Evolutionary conservation across 2,888 invertebrate species (phyloP).

Genomic region (Sphinx pinastri): DNA sequence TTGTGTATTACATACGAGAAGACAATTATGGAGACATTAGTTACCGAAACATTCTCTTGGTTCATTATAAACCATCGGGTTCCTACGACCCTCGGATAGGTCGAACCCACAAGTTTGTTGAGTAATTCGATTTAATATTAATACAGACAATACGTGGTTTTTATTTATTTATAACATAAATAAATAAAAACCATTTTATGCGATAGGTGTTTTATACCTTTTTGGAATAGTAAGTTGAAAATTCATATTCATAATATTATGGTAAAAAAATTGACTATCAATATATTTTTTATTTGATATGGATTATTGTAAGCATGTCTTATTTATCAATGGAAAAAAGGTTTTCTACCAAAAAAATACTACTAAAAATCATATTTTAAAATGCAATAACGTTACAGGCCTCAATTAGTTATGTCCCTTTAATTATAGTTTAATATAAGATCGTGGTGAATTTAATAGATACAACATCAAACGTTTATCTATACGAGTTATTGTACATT

Average conservation of each 20-base stretch:
- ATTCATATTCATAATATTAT: too few relatives aligned
- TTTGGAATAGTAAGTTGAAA: too few relatives aligned
- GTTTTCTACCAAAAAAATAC: too few relatives aligned
- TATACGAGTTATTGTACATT: conserved; percentile 71
- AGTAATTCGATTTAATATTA: conserved; percentile 53
- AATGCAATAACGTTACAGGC: background rate
- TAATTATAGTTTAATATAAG: background rate
- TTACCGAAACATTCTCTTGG: conserved; percentile 54
- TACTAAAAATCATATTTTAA: too few relatives aligned
- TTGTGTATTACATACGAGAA: conserved; percentile 40
- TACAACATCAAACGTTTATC: conserved; percentile 50
- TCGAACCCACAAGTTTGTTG: conserved; percentile 45
- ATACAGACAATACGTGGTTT: background rate
- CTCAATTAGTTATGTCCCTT: background rate
- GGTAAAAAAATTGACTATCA: too few relatives aligned
- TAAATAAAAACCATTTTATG: too few relatives aligned
- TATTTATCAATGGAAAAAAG: too few relatives aligned
- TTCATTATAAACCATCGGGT: conserved; percentile 63
- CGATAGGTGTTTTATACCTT: too few relatives aligned
- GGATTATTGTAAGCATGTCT: too few relatives aligned
- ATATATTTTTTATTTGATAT: too few relatives aligned
- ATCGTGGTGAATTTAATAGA: conserved; percentile 1
- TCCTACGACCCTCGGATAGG: conserved; percentile 51
- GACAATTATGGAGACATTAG: conserved; percentile 57
- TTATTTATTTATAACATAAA: too few relatives aligned